These are phyloP conservation scores for Ciconia stormi DNA, from an alignment of 2,113 vertebrate genomes.

Conservation along the genomic window DNA sequence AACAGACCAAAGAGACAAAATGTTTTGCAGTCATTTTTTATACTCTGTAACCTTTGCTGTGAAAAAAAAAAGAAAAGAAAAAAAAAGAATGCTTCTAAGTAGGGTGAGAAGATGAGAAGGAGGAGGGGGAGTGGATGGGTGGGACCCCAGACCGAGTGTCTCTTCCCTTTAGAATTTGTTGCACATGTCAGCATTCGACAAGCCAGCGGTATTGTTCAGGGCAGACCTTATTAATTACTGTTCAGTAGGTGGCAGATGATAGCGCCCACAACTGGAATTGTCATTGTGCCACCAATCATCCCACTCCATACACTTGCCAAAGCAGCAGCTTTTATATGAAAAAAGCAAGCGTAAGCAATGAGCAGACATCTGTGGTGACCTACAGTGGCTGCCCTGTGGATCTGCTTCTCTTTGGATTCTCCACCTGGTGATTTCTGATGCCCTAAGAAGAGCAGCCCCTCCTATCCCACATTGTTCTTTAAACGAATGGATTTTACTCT, in stretches of 20 bases:
- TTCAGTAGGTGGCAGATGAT: slow-evolving; percentile 28
- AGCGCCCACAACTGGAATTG: not conserved
- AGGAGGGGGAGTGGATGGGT: not conserved
- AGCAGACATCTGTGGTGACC: not conserved
- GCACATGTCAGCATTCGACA: not conserved
- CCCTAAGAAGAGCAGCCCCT: not conserved
- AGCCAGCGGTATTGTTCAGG: not conserved
- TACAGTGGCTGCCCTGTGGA: not conserved
- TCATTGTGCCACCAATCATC: not conserved
- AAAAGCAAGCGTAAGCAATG: not conserved
- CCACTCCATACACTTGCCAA: not conserved
- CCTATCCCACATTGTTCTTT: not conserved
- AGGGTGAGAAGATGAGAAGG: not conserved
- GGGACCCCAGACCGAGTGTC: not conserved
- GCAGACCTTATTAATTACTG: slow-evolving; percentile 24
- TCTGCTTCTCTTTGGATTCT: not conserved
- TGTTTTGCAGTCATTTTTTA: not conserved
- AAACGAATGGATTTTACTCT: not conserved
- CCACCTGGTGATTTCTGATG: not conserved
- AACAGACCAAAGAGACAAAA: not conserved
- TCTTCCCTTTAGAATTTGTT: slow-evolving; percentile 27
- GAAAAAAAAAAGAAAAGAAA: not conserved
- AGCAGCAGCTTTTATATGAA: not conserved
- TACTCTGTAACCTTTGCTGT: not conserved
- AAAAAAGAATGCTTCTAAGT: not conserved